Conservation (phyloP, 2,113 vertebrate genomes). For the Antennarius striatus region DNA sequence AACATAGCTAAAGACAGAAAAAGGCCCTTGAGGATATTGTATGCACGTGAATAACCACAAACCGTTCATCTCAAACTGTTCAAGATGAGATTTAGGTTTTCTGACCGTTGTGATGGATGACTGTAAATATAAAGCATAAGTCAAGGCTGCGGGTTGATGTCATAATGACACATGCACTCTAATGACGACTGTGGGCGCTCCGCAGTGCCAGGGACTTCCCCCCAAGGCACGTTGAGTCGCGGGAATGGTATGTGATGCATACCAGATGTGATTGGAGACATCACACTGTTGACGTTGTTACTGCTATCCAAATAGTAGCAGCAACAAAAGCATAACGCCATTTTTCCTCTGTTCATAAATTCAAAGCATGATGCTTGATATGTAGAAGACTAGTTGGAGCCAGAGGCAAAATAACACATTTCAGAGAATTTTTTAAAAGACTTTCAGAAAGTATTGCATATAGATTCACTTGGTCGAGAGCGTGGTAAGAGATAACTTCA, state of each 20-base stretch:
- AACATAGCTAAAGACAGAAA: slow-evolving; percentile 60
- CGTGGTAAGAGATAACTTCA: slow-evolving; percentile 33
- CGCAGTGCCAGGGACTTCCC: slow-evolving; percentile 56
- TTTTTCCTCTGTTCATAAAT: slow-evolving; percentile 69
- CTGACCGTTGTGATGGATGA: slow-evolving; percentile 66
- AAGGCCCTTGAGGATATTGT: slow-evolving; percentile 45
- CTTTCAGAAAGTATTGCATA: slow-evolving; percentile 38
- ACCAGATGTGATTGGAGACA: slow-evolving; percentile 75
- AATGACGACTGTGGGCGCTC: slow-evolving; percentile 75
- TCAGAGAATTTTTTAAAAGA: slow-evolving; percentile 43
- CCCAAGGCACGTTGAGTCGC: slow-evolving; percentile 48
- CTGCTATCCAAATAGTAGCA: slow-evolving; percentile 67
- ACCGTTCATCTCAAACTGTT: slow-evolving; percentile 47
- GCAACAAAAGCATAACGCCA: slow-evolving; percentile 61
- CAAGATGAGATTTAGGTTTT: slow-evolving; percentile 53
- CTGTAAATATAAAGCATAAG: slow-evolving; percentile 75
- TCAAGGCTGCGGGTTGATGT: slow-evolving; percentile 72
- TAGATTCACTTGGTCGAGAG: neutral
- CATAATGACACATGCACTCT: slow-evolving; percentile 73
- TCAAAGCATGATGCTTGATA: slow-evolving; percentile 52
- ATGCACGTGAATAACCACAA: slow-evolving; percentile 37
- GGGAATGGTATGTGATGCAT: slow-evolving; percentile 72
- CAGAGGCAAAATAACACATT: slow-evolving; percentile 62
- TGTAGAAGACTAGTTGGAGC: slow-evolving; percentile 44
- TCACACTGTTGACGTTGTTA: slow-evolving; percentile 68